Evolutionary conservation across 2,888 invertebrate species (phyloP).

Genomic region (Drosophila pegasa): DNA sequence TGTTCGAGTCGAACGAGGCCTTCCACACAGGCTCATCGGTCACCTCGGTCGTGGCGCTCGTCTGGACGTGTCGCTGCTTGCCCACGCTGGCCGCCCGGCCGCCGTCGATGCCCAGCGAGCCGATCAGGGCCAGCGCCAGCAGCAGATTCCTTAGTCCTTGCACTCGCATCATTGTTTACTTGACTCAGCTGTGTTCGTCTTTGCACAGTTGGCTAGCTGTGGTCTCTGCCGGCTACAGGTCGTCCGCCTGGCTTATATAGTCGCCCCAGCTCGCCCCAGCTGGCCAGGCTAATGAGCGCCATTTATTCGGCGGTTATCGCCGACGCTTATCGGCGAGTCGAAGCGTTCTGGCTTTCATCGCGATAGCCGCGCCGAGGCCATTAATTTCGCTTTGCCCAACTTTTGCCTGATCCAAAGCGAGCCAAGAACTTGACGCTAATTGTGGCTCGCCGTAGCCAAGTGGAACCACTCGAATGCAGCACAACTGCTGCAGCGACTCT

Average conservation of each 20-base stretch:
- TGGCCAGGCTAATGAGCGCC: conserved; percentile 59
- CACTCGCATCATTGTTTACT: conserved; percentile 10
- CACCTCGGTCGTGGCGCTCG: not conserved
- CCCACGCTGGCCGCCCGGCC: conserved; percentile 28
- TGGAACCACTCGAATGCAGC: not conserved
- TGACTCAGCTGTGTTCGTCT: not conserved
- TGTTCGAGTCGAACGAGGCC: conserved; percentile 33
- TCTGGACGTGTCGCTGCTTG: conserved; percentile 25
- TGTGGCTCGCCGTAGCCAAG: conserved; percentile 7
- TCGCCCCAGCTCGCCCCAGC: not conserved
- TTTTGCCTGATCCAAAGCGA: conserved; percentile 24
- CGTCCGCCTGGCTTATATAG: conserved; percentile 35
- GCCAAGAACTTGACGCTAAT: conserved; percentile 35
- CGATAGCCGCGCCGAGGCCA: conserved; percentile 57
- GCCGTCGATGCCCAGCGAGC: conserved; percentile 6
- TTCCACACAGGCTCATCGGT: not conserved
- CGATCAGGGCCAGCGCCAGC: conserved; percentile 28
- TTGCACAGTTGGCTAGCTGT: not conserved
- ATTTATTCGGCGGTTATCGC: conserved; percentile 64
- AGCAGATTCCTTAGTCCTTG: conserved; percentile 6
- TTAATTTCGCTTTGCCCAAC: conserved; percentile 53
- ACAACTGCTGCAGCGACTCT: not conserved
- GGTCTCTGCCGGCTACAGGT: conserved; percentile 19
- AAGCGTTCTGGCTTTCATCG: conserved; percentile 63
- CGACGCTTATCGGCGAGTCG: conserved; percentile 51